A percentile compares a stretch with the other conserved stretches of the same genome.
Evolutionary conservation across 2,888 invertebrate species (phyloP).

Genomic region (Orthosia cruda): DNA sequence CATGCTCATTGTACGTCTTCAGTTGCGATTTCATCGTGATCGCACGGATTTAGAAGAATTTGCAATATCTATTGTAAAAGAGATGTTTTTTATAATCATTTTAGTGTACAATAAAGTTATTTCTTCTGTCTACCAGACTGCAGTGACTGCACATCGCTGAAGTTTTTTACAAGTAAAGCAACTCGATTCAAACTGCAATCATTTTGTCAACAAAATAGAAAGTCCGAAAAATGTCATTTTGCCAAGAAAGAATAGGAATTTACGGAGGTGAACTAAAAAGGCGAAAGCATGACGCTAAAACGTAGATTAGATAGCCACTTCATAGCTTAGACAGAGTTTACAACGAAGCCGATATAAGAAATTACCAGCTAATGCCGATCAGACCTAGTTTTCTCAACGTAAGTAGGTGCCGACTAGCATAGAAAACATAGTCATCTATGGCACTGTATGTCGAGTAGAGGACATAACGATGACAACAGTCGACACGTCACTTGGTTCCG

Average conservation of each 20-base stretch:
- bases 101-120: not conserved
- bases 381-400: slow-evolving; percentile 43
- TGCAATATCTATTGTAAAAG: not conserved
- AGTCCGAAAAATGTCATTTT: not conserved
- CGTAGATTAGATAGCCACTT: not conserved
- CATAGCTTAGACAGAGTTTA: slow-evolving; percentile 5
- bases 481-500: slow-evolving; percentile 83
- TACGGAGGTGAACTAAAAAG: slow-evolving; percentile 10
- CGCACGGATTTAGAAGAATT: not conserved
- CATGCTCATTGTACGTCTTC: not conserved
- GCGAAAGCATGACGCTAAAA: slow-evolving; percentile 23
- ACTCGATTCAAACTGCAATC: not conserved
- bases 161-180: not conserved
- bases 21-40: not conserved
- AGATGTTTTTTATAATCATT: no score
- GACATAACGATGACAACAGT: slow-evolving; percentile 78
- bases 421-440: slow-evolving; percentile 39
- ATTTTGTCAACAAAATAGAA: slow-evolving; percentile 29
- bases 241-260: not conserved
- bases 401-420: slow-evolving; percentile 8
- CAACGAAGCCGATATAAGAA: slow-evolving; percentile 16
- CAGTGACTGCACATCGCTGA: slow-evolving; percentile 1
- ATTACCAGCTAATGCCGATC: slow-evolving; percentile 21
- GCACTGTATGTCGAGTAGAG: slow-evolving; percentile 68
- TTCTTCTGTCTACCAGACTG: not conserved